phyloP scores from a whole-genome alignment of 2,113 vertebrate species.

The Phodopus roborovskii region DNA sequence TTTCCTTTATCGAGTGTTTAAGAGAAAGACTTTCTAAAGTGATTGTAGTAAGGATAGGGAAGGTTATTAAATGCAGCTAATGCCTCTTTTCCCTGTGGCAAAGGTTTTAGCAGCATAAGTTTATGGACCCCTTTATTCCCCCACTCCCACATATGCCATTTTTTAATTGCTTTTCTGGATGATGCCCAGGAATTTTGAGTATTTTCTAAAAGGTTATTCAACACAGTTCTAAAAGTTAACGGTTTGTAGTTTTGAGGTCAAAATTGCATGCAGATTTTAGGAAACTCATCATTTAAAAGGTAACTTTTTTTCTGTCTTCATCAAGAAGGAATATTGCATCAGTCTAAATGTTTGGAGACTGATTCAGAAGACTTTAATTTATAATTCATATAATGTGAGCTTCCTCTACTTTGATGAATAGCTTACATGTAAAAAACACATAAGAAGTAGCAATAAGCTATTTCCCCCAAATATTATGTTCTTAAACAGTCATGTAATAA shows the following conservation, averaged over 20 bases:
- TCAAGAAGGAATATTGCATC: constrained; percentile 74
- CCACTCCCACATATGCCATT: background rate
- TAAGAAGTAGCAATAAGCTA: constrained; percentile 61
- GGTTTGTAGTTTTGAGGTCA: constrained; percentile 73
- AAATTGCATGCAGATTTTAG: constrained; percentile 69
- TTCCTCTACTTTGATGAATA: constrained; percentile 61
- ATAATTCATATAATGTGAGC: constrained; percentile 73
- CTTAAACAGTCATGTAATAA: constrained; percentile 68
- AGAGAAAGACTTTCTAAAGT: constrained; percentile 38
- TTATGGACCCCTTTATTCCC: constrained; percentile 2
- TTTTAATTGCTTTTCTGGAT: constrained; percentile 69
- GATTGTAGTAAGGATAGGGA: constrained; percentile 25
- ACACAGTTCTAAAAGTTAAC: constrained; percentile 64
- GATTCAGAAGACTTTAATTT: constrained; percentile 74
- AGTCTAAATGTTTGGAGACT: constrained; percentile 75
- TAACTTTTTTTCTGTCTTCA: constrained; percentile 71
- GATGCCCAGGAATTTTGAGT: constrained; percentile 55
- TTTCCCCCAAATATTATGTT: constrained; percentile 61
- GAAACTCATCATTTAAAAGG: constrained; percentile 62
- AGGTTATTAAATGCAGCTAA: constrained; percentile 63
- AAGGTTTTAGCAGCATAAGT: constrained; percentile 46
- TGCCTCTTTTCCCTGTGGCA: background rate
- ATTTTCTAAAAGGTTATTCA: constrained; percentile 76
- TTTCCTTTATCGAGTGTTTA: background rate
- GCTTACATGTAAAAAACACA: constrained; percentile 72